Evolutionary conservation across 1,140 invertebrate species (phyloP).

Genomic region (Sminthurinus signatus): DNA sequence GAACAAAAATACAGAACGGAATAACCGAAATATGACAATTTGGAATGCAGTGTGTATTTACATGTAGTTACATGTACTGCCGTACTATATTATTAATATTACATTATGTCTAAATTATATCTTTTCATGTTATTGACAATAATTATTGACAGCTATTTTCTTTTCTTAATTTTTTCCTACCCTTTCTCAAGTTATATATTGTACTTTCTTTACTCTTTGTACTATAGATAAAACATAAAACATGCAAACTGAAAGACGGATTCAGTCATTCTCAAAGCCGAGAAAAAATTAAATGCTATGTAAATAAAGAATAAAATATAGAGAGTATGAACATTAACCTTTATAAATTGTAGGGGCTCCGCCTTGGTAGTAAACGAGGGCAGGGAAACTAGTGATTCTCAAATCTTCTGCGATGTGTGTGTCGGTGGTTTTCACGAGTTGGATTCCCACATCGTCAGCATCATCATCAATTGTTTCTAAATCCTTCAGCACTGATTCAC

Average conservation of each 20-base stretch:
- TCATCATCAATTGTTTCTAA: slow-evolving; percentile 91
- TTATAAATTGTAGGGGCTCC: slow-evolving; percentile 90
- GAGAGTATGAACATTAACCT: slow-evolving; percentile 69
- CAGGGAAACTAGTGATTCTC: slow-evolving; percentile 83
- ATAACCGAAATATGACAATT: not conserved
- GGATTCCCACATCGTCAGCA: slow-evolving; percentile 75
- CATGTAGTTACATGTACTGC: not conserved
- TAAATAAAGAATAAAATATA: no score
- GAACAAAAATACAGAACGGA: slow-evolving; percentile 1
- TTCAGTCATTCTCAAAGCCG: no score
- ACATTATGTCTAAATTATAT: not conserved
- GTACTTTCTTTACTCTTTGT: no score
- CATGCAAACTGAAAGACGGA: no score
- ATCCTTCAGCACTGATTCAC: slow-evolving; percentile 74
- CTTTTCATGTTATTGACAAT: no score
- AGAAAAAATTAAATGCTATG: no score
- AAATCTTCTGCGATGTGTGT: slow-evolving; percentile 73
- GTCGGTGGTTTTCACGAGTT: slow-evolving; percentile 91
- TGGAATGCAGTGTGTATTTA: no score
- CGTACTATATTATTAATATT: no score
- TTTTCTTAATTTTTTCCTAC: no score
- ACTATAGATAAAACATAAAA: no score
- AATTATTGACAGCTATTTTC: no score
- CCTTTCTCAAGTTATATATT: no score
- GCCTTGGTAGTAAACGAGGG: slow-evolving; percentile 84